A percentile compares a stretch with the other conserved stretches of the same genome.
These are phyloP conservation scores for Pseudomugil tenellus DNA, from an alignment of 2,797 vertebrate species.

Conservation along the genomic window DNA sequence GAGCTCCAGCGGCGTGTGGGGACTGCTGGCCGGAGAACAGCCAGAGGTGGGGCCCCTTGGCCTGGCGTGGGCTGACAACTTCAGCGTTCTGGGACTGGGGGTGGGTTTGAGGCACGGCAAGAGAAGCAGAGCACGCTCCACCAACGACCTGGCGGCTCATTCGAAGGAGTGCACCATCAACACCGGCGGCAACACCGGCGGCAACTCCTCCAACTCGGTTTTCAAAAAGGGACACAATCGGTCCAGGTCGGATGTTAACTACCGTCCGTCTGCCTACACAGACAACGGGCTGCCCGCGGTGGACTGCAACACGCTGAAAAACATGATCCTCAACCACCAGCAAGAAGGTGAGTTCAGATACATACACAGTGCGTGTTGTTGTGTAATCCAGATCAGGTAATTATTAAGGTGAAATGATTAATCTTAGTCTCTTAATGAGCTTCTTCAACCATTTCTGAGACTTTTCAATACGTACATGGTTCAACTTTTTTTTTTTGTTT, in stretches of 20 bases:
- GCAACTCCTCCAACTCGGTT: slow-evolving; percentile 62
- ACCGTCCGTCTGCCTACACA: slow-evolving; percentile 73
- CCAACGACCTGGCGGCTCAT: slow-evolving; percentile 90
- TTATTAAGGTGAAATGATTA: not conserved
- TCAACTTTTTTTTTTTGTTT: no score
- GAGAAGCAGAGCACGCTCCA: slow-evolving; percentile 91
- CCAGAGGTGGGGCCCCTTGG: slow-evolving; percentile 75
- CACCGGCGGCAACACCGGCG: slow-evolving; percentile 53
- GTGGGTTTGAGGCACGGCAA: slow-evolving; percentile 85
- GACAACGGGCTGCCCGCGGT: slow-evolving; percentile 79
- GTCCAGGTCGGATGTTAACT: slow-evolving; percentile 90
- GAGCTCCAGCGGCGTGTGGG: slow-evolving; percentile 81
- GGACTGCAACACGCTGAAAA: slow-evolving; percentile 81
- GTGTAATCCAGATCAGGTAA: not conserved
- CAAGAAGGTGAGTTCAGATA: slow-evolving; percentile 72
- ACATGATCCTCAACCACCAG: slow-evolving; percentile 80
- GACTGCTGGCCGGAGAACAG: slow-evolving; percentile 76
- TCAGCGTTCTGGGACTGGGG: slow-evolving; percentile 85
- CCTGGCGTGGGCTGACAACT: slow-evolving; percentile 83
- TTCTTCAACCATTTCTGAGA: not conserved
- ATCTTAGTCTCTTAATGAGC: not conserved
- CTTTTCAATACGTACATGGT: no score
- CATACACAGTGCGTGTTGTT: not conserved
- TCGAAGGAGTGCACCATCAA: slow-evolving; percentile 84
- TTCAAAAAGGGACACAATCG: slow-evolving; percentile 93